These are phyloP conservation scores for Conomelus anceps DNA, from an alignment of 2,888 invertebrate genomes.

Conservation along the genomic window DNA sequence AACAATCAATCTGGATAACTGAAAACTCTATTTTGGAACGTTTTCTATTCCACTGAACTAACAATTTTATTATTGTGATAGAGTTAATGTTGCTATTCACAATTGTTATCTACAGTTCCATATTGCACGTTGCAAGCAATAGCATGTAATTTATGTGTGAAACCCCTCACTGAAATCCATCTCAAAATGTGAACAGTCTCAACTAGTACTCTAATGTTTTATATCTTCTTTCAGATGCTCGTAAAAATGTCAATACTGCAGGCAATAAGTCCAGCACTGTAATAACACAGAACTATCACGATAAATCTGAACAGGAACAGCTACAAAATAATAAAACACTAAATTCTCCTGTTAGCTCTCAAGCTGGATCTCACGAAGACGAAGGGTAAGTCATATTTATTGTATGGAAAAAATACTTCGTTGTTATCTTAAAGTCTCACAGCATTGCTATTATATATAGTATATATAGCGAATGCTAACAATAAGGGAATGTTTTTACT, in stretches of 20 bases:
- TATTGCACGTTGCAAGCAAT: neutral
- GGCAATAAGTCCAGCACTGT: neutral
- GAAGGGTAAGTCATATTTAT: neutral
- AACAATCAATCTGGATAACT: too few relatives aligned
- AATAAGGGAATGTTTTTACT: too few relatives aligned
- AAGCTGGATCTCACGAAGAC: neutral
- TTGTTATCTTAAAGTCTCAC: too few relatives aligned
- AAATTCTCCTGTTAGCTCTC: neutral
- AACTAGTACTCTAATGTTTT: neutral
- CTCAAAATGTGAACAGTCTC: neutral
- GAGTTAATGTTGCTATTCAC: neutral
- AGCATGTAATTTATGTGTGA: neutral
- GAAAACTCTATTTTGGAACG: too few relatives aligned
- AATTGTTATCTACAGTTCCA: too few relatives aligned
- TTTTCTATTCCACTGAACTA: too few relatives aligned
- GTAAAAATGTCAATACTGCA: neutral
- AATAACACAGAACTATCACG: neutral
- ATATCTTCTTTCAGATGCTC: neutral
- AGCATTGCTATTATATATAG: too few relatives aligned
- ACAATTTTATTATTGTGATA: neutral
- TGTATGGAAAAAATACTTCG: too few relatives aligned
- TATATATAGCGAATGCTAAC: too few relatives aligned
- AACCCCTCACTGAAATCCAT: neutral
- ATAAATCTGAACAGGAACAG: neutral
- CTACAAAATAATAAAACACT: neutral